These are phyloP conservation scores for Trididemnum nubilum DNA, from an alignment of 23 tunicate species.

Conservation along the genomic window DNA sequence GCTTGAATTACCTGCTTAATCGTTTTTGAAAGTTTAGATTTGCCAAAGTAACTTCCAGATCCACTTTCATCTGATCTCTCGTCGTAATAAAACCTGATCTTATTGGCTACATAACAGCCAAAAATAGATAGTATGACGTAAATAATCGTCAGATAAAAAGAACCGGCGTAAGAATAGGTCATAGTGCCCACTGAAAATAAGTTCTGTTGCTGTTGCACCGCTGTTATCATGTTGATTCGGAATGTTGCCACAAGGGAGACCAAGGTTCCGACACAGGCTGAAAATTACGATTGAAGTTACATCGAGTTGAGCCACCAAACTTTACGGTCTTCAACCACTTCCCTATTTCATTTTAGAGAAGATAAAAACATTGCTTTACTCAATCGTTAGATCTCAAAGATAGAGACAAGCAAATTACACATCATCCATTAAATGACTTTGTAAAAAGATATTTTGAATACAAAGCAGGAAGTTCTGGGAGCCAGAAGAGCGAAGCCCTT, in stretches of 20 bases:
- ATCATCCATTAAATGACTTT: too few species aligned
- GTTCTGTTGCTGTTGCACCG: conserved; percentile 39
- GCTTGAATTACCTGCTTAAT: conserved; percentile 63
- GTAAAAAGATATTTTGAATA: too few species aligned
- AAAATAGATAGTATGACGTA: conserved; percentile 9
- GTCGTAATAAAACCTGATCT: conserved; percentile 11
- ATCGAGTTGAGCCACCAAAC: too few species aligned
- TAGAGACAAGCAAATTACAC: too few species aligned
- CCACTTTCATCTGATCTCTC: neutral
- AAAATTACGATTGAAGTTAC: too few species aligned
- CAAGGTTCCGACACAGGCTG: too few species aligned
- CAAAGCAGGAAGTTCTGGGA: too few species aligned
- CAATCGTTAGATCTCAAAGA: too few species aligned
- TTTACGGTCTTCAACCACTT: too few species aligned
- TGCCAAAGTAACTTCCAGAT: neutral
- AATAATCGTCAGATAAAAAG: conserved; percentile 39
- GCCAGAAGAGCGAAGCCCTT: too few species aligned
- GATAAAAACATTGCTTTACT: too few species aligned
- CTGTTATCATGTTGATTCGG: conserved; percentile 55
- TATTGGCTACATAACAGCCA: conserved; percentile 11
- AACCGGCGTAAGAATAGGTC: conserved; percentile 43
- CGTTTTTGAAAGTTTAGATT: conserved; percentile 57
- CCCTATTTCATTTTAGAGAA: too few species aligned
- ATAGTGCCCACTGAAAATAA: conserved; percentile 46
- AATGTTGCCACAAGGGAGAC: conserved; percentile 65